Base-by-base conservation (phyloP, 2,797 vertebrate species). In the Strix occidentalis region DNA sequence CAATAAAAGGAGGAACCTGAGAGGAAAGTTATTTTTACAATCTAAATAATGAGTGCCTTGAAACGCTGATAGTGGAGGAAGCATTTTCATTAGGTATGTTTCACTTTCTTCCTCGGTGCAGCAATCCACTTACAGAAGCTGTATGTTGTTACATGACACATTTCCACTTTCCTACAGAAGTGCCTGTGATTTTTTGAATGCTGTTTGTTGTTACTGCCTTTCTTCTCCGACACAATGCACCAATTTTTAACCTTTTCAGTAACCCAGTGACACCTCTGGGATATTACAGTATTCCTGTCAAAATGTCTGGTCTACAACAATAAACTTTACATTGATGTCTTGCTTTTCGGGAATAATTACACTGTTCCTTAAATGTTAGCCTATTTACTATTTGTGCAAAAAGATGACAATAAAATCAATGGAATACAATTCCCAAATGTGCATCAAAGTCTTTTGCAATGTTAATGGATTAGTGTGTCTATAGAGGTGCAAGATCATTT, bases 341-440 rank as follows among this genome's bases (percentile, higher is more conserved):
- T 98, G 97, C 97, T 98, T 98, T 98, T 98, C 85, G 50, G 97
- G 97, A 98, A 98, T 97, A 98, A 98, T 98, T 98, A 98, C 97
- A 96, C 93, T 68, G 91, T 95, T 97, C 96, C 97, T 98, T 97
- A 98, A 98, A 98, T 97, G 97, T 97, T 97, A 97, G 95, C 95
- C 96, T 97, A 96, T 98, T 98, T 98, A 98, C 97, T 97, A 95
- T 97, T 98, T 97, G 97, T 96, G 97, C 96, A 97, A 98, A 97
- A 97, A 97, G 97, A 98, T 97, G 98, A 98, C 97, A 98, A 98
- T 97, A 97, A 98, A 98, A 98, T 98, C 98, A 96, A 98, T 98
- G 91, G 71, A 96, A 96, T 64, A 76, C 97, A 97, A 97, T 97
- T 97, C 96, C 97, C 97, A 96, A 94, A 97, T 63, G 98, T 89